These are phyloP conservation scores for Athalia cordata DNA, from an alignment of 2,888 invertebrate species.

Conservation along the genomic window DNA sequence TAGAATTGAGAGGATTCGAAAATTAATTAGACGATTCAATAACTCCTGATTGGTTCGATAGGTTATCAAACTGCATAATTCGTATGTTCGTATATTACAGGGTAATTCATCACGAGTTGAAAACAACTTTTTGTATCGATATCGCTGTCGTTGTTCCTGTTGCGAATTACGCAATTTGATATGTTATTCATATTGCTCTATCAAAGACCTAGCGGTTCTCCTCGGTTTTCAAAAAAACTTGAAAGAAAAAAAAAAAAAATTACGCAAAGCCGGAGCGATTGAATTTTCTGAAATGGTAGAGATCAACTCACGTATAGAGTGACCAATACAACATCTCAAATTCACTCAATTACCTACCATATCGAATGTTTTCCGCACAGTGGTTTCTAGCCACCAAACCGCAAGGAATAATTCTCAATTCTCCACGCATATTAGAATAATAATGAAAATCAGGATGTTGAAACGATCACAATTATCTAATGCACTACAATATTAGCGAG, in stretches of 20 bases:
- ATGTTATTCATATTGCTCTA: background rate
- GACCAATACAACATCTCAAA: conserved; percentile 20
- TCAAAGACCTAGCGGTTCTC: conserved; percentile 22
- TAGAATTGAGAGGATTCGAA: too few relatives aligned
- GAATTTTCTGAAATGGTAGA: conserved; percentile 14
- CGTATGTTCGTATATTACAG: background rate
- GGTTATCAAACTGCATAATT: too few relatives aligned
- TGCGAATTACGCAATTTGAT: conserved; percentile 11
- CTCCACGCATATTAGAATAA: background rate
- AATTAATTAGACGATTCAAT: too few relatives aligned
- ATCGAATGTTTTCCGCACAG: background rate
- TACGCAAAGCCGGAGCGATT: background rate
- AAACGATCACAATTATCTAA: too few relatives aligned
- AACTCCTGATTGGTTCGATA: too few relatives aligned
- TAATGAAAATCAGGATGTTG: too few relatives aligned
- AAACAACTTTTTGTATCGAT: conserved; percentile 3
- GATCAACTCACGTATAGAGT: background rate
- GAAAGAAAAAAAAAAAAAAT: conserved; percentile 9
- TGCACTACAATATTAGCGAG: too few relatives aligned
- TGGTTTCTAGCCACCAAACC: conserved; percentile 16
- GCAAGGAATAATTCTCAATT: background rate
- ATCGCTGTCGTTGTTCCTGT: conserved; percentile 12
- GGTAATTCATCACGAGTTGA: conserved; percentile 6
- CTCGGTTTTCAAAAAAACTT: background rate
- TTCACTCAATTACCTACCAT: conserved; percentile 19